Percentiles rank a stretch among this genome's conserved stretches.
phyloP scores from a whole-genome alignment of 2,797 vertebrate genomes.

The Acomys russatus region DNA sequence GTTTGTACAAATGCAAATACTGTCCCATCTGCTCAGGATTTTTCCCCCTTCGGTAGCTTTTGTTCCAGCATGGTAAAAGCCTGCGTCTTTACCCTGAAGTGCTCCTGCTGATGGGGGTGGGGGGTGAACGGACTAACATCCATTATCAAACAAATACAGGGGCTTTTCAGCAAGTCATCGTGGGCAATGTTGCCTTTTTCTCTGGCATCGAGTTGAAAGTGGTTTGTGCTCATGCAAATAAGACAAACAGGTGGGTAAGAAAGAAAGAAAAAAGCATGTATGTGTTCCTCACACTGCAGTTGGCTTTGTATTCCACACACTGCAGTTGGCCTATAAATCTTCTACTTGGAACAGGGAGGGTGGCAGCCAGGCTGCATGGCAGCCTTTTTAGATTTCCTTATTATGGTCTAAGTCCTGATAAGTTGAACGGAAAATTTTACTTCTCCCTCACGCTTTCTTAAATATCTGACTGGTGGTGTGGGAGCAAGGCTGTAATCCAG shows the following conservation, averaged over 20 bases:
- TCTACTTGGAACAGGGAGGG: conserved; percentile 57
- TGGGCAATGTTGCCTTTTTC: conserved; percentile 87
- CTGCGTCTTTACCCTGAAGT: conserved; percentile 84
- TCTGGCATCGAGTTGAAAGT: conserved; percentile 85
- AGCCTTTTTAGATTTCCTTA: conserved; percentile 65
- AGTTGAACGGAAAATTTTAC: conserved; percentile 73
- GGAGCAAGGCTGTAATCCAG: conserved; percentile 64
- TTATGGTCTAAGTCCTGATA: conserved; percentile 75
- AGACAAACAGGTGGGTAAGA: conserved; percentile 76
- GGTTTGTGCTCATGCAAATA: conserved; percentile 85
- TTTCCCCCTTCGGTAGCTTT: conserved; percentile 79
- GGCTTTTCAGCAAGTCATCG: conserved; percentile 88
- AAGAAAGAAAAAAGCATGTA: not conserved
- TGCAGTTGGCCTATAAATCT: conserved; percentile 82
- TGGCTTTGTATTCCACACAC: conserved; percentile 80
- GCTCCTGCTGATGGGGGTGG: conserved; percentile 87
- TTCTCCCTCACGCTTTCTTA: conserved; percentile 72
- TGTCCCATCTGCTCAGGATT: conserved; percentile 83
- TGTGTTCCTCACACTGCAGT: conserved; percentile 64
- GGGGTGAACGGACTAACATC: conserved; percentile 88
- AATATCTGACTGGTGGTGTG: conserved; percentile 79
- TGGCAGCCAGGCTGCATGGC: conserved; percentile 1
- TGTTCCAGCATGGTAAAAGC: conserved; percentile 87
- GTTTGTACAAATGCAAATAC: conserved; percentile 89
- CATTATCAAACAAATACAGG: conserved; percentile 89